Base-by-base conservation (phyloP, 1,140 invertebrate species). In the Temnothorax nylanderi region DNA sequence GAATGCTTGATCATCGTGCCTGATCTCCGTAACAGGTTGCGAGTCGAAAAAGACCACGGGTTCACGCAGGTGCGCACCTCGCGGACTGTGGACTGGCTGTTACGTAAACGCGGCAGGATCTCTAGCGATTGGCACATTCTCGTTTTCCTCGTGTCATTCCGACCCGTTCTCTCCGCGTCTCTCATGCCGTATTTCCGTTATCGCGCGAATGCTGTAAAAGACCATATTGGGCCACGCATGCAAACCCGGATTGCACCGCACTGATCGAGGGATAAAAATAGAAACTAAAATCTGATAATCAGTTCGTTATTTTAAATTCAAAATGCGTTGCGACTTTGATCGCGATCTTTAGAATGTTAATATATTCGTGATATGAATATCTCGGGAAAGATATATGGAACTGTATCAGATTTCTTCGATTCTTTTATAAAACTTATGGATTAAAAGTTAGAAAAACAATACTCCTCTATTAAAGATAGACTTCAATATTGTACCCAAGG, bases 61-160 rank as follows among this genome's bases (percentile, higher is more conserved):
- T 44, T 75, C 26, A 41, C 67, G 86, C 87, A 92, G 88, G 90
- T 92, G 91, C 56, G 58, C 85, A 89, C 44, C 64, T 87, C 41
- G 62, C 56, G 87, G 74, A 90, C 87, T 91, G 87, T 87, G 69
- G 78, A 87, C 78, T 75, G 26, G 26, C 26, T 26, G 71, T 92
- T 92, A 87, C 54, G 91, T 85, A 92, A 26, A 92, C 74, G n/a
- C 10, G 16, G n/a, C 74, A 84, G 62, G 54, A 67, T 82, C 84
- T 56, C 72, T 49, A 51, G 56, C 62, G 51, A 81, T 58, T 72
- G 84, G 41, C 51, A 34, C 54, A 75, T 78, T 41, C 71, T 77
- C 64, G 72, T 54, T 90, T 84, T 49, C 71, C 58, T 37, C n/a
- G 47, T 64, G 60, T 51, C 54, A 87, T n/a, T 58, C 11, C 58